Conservation (phyloP, 2,113 vertebrate species). For the Pipa parva region DNA sequence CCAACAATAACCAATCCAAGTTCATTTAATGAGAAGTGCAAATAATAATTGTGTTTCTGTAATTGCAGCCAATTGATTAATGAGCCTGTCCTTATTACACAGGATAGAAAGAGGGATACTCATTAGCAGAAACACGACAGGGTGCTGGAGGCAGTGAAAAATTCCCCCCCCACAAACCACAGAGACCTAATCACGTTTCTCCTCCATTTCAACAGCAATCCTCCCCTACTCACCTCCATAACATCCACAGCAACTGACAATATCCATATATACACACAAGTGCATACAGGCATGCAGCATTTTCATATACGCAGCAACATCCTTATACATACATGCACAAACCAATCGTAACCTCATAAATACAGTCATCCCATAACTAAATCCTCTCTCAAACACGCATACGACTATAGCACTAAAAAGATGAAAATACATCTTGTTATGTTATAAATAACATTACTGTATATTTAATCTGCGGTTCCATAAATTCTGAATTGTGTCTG, state of each 20-base stretch:
- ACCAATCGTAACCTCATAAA: no score
- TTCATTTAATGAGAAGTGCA: constrained; percentile 41
- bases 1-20: constrained; percentile 40
- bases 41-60: constrained; percentile 40
- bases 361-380: no score
- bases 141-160: constrained; percentile 32
- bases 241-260: not conserved
- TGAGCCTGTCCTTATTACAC: constrained; percentile 39
- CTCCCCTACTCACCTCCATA: not conserved
- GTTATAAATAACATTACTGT: no score
- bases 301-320: no score
- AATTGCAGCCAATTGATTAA: constrained; percentile 42
- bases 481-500: no score
- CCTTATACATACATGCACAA: no score
- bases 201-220: not conserved
- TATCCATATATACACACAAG: no score
- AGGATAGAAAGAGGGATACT: constrained; percentile 39
- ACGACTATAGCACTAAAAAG: no score
- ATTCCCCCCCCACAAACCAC: constrained; percentile 25
- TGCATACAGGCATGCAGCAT: no score
- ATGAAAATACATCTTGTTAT: no score
- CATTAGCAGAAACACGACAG: constrained; percentile 29
- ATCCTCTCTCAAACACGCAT: no score
- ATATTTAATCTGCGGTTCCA: no score
- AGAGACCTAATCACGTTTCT: constrained; percentile 27